Conservation (phyloP, 2,113 vertebrate genomes). For the Microtus ochrogaster region DNA sequence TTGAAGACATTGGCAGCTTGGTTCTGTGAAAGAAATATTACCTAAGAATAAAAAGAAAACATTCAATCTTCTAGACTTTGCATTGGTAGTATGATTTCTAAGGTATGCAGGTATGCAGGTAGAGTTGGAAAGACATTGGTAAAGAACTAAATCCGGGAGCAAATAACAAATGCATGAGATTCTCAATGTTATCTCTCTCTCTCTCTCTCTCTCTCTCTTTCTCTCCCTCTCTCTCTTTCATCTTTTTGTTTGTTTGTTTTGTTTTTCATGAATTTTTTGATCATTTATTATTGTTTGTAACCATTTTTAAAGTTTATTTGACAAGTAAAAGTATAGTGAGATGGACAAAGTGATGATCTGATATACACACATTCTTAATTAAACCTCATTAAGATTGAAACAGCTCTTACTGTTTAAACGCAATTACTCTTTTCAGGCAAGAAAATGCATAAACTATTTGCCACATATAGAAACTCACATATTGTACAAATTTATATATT, state of each 20-base stretch:
- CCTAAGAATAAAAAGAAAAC: not conserved
- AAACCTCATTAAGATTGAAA: not conserved
- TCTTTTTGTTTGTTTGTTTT: not conserved
- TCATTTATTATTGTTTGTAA: too few species aligned
- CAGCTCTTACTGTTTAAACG: not conserved
- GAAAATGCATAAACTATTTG: not conserved
- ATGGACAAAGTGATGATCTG: not conserved
- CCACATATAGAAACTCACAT: not conserved
- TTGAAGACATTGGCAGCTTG: not conserved
- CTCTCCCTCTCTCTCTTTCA: too few species aligned
- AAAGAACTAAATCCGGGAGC: not conserved
- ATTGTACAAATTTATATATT: not conserved
- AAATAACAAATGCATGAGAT: not conserved
- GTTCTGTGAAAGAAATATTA: not conserved
- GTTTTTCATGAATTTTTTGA: not conserved
- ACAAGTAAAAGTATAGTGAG: not conserved
- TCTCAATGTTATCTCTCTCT: not conserved
- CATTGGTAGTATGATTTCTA: not conserved
- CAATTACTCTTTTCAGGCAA: not conserved
- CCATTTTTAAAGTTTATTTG: not conserved
- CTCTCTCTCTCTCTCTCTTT: too few species aligned
- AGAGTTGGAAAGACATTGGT: not conserved
- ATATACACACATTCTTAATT: not conserved
- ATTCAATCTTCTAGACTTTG: not conserved
- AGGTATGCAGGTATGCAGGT: accelerated